phyloP scores from a whole-genome alignment of 2,888 invertebrate species.

The Aethes cnicana region DNA sequence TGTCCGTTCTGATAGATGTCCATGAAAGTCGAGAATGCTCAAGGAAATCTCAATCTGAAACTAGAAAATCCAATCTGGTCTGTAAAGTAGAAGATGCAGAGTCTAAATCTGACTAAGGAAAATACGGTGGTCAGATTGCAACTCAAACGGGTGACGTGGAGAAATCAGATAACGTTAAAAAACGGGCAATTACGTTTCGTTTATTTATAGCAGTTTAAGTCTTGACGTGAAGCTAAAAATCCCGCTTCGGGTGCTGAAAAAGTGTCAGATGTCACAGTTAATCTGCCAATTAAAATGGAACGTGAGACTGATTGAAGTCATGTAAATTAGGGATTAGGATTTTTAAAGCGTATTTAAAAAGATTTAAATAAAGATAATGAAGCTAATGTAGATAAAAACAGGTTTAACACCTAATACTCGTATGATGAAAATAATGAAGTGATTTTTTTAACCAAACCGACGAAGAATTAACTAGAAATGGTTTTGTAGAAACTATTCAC shows the following conservation, averaged over 20 bases:
- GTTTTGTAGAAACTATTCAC: no score
- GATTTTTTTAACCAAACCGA: no score
- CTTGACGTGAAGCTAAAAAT: constrained; percentile 50
- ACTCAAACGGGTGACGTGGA: constrained; percentile 45
- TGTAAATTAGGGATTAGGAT: constrained; percentile 39
- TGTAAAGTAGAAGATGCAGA: constrained; percentile 33
- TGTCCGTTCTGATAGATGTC: constrained; percentile 77
- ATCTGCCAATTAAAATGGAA: constrained; percentile 72
- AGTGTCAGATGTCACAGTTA: constrained; percentile 63
- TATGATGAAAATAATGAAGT: no score
- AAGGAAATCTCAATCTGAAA: constrained; percentile 25
- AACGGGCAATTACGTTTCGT: constrained; percentile 75
- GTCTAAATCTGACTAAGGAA: constrained; percentile 37
- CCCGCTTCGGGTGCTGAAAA: constrained; percentile 61
- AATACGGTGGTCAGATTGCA: constrained; percentile 52
- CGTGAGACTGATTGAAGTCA: constrained; percentile 46
- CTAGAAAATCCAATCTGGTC: constrained; percentile 34
- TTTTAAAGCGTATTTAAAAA: background rate
- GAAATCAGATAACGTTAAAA: constrained; percentile 79
- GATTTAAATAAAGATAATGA: background rate
- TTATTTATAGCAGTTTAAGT: constrained; percentile 61
- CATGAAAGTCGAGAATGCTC: constrained; percentile 50
- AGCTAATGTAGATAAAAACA: background rate
- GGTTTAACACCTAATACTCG: no score
- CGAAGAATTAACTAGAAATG: no score